These are phyloP conservation scores for Hyposoter dolosus DNA, from an alignment of 2,888 invertebrate genomes.

Conservation along the genomic window DNA sequence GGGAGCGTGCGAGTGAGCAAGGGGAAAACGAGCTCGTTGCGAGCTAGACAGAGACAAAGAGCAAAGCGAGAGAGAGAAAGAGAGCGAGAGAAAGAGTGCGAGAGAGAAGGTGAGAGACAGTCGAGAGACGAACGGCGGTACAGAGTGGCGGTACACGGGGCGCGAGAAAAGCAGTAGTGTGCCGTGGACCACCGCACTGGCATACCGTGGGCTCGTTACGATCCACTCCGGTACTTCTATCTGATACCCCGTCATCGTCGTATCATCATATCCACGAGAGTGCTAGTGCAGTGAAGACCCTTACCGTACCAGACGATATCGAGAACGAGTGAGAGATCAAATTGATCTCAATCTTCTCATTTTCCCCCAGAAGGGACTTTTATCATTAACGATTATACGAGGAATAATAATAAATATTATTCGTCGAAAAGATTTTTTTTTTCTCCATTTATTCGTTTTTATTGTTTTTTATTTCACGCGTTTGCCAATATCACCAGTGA, in stretches of 20 bases:
- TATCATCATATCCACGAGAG: conserved; percentile 79
- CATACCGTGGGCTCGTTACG: conserved; percentile 84
- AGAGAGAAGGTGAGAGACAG: conserved; percentile 75
- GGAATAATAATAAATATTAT: conserved; percentile 41
- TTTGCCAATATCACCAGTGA: conserved; percentile 28
- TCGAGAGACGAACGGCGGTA: conserved; percentile 87
- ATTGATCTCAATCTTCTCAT: conserved; percentile 22
- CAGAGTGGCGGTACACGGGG: conserved; percentile 86
- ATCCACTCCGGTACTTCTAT: conserved; percentile 80
- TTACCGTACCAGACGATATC: conserved; percentile 66
- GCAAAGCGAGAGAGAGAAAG: conserved; percentile 82
- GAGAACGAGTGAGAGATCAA: conserved; percentile 41
- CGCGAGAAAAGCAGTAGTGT: conserved; percentile 89
- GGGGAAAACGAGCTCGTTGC: conserved; percentile 62
- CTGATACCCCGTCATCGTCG: conserved; percentile 75
- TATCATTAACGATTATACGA: conserved; percentile 37
- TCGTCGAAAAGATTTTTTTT: neutral
- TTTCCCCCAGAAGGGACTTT: conserved; percentile 22
- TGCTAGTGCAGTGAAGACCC: conserved; percentile 81
- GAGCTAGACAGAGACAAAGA: conserved; percentile 69
- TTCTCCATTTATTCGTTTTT: neutral
- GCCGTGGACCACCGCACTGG: conserved; percentile 88
- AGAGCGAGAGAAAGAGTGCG: conserved; percentile 81
- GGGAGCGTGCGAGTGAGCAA: conserved; percentile 71
- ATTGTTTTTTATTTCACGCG: conserved; percentile 7